These are phyloP conservation scores for Idaea biselata DNA, from an alignment of 2,888 invertebrate species.

Conservation along the genomic window DNA sequence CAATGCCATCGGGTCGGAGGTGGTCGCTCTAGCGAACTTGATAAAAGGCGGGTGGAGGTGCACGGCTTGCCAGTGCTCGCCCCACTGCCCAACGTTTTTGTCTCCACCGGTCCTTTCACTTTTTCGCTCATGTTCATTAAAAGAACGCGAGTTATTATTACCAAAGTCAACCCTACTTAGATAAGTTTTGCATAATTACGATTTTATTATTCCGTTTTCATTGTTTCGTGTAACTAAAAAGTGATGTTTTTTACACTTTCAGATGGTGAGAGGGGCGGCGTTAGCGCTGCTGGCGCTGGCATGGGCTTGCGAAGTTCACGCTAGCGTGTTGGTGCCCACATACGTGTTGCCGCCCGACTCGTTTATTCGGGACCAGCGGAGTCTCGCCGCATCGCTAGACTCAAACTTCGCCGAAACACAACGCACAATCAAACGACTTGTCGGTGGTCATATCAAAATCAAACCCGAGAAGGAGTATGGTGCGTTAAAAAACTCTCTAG, in stretches of 20 bases:
- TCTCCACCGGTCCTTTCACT: slow-evolving; percentile 74
- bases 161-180: slow-evolving; percentile 66
- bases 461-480: slow-evolving; percentile 68
- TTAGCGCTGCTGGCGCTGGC: slow-evolving; percentile 73
- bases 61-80: slow-evolving; percentile 69
- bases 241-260: slow-evolving; percentile 69
- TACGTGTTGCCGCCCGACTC: slow-evolving; percentile 79
- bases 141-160: slow-evolving; percentile 53
- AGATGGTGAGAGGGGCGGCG: slow-evolving; percentile 81
- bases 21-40: slow-evolving; percentile 64
- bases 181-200: slow-evolving; percentile 60
- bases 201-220: slow-evolving; percentile 33
- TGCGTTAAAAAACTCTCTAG: slow-evolving; percentile 64
- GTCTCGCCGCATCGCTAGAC: slow-evolving; percentile 59
- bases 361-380: slow-evolving; percentile 77
- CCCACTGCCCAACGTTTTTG: slow-evolving; percentile 68
- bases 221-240: slow-evolving; percentile 50
- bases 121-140: slow-evolving; percentile 64
- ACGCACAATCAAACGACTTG: slow-evolving; percentile 83
- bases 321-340: slow-evolving; percentile 76
- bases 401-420: slow-evolving; percentile 60
- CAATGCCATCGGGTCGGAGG: slow-evolving; percentile 76
- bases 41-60: slow-evolving; percentile 74
- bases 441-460: slow-evolving; percentile 84
- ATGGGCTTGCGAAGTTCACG: slow-evolving; percentile 60